Evolutionary conservation across 1,140 invertebrate species (phyloP).

Genomic region (Nomia melanderi): DNA sequence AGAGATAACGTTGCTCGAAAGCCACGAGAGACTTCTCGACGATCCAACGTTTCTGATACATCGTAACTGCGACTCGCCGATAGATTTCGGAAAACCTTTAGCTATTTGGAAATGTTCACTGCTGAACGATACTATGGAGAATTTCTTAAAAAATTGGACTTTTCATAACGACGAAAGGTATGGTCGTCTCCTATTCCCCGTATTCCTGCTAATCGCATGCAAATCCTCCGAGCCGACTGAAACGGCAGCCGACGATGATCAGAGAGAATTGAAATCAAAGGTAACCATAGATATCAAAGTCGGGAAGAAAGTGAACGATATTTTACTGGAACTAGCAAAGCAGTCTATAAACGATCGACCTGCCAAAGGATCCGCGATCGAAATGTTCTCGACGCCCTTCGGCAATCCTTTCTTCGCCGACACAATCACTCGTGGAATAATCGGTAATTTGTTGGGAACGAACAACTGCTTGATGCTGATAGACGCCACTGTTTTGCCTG

Average conservation of each 20-base stretch:
- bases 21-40: not conserved
- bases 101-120: conserved; percentile 80
- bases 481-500: conserved; percentile 82
- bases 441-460: conserved; percentile 82
- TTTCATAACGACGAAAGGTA: conserved; percentile 77
- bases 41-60: conserved; percentile 57
- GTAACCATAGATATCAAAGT: not conserved
- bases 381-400: conserved; percentile 82
- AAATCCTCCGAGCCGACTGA: no score
- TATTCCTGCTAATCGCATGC: conserved; percentile 81
- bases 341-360: not conserved
- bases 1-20: conserved; percentile 50
- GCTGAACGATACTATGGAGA: conserved; percentile 78
- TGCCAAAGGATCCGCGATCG: conserved; percentile 67
- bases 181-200: conserved; percentile 76
- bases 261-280: not conserved
- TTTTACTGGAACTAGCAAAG: conserved; percentile 44
- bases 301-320: conserved; percentile 29
- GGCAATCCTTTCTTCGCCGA: conserved; percentile 82
- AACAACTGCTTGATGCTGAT: conserved; percentile 82
- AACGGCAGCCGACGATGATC: not conserved
- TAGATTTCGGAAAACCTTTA: not conserved
- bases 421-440: conserved; percentile 81
- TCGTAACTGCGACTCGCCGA: not conserved
- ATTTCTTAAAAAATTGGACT: conserved; percentile 80